A percentile compares a stretch with the other conserved stretches of the same genome.
Evolutionary conservation across 1,140 invertebrate species (phyloP).

Genomic region (Aphidius gifuensis): DNA sequence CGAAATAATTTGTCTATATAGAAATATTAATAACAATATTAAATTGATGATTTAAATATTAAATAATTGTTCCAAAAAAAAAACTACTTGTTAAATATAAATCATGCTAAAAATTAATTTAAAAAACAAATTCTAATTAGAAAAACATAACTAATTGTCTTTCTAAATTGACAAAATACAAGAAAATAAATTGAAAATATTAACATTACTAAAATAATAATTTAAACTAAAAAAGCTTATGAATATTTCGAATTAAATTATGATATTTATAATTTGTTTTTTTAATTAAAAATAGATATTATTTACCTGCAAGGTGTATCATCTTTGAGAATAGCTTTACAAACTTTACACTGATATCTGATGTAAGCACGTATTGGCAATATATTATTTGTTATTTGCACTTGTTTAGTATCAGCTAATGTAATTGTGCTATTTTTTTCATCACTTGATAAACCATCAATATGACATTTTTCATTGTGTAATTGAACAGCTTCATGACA

Average conservation of each 20-base stretch:
- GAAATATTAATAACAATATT: too few relatives aligned
- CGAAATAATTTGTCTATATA: too few relatives aligned
- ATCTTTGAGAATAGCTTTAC: conserved; percentile 35
- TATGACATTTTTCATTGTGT: conserved; percentile 26
- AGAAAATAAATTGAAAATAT: neutral
- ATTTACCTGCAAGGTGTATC: conserved; percentile 38
- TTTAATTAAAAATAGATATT: too few relatives aligned
- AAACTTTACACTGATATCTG: conserved; percentile 29
- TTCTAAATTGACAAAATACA: conserved; percentile 9
- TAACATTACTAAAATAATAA: neutral
- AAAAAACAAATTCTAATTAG: too few relatives aligned
- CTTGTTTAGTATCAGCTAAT: neutral
- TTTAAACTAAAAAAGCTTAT: neutral
- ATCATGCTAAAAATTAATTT: too few relatives aligned
- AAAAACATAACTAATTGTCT: too few relatives aligned
- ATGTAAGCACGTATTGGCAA: neutral
- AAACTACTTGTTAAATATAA: too few relatives aligned
- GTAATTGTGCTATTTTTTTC: conserved; percentile 17
- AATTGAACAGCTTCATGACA: conserved; percentile 33
- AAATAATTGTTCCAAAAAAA: too few relatives aligned
- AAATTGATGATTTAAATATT: too few relatives aligned
- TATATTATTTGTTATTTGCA: neutral
- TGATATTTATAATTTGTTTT: too few relatives aligned
- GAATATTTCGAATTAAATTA: neutral
- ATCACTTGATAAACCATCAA: neutral